Evolutionary conservation across 2,797 vertebrate species (phyloP).

Genomic region (Schizothorax lantsangensis): DNA sequence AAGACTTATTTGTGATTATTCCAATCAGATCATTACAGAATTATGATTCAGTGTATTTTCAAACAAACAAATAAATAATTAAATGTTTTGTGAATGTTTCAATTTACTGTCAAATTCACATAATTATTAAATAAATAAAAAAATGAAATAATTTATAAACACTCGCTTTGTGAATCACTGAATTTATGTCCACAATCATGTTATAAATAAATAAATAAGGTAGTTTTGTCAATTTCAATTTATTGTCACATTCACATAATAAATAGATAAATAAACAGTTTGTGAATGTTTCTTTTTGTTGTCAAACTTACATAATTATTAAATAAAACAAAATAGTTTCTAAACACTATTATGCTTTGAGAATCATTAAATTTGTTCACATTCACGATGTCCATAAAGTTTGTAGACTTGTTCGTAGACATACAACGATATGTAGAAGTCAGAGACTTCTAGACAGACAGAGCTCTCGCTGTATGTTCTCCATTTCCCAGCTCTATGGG

Average conservation of each 20-base stretch:
- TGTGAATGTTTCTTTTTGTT: not conserved
- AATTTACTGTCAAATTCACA: not conserved
- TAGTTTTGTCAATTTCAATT: not conserved
- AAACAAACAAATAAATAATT: not conserved
- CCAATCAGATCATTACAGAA: too few species aligned
- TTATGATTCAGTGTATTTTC: not conserved
- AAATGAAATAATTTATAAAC: not conserved
- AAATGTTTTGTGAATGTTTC: not conserved
- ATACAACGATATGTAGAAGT: not conserved
- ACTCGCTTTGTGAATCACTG: not conserved
- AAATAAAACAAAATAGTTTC: not conserved
- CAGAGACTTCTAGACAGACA: not conserved
- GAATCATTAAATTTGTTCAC: not conserved
- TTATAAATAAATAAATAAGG: not conserved
- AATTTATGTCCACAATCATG: not conserved
- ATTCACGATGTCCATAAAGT: not conserved
- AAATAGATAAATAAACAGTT: not conserved
- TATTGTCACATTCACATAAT: not conserved
- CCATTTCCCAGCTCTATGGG: slow-evolving; percentile 4
- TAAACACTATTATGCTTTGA: not conserved
- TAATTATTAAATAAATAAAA: not conserved
- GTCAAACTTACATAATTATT: not conserved
- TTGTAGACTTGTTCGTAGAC: not conserved
- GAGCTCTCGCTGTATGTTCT: not conserved
- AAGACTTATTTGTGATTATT: not conserved